These are phyloP conservation scores for Anguilla rostrata DNA, from an alignment of 2,113 vertebrate genomes.

Conservation along the genomic window DNA sequence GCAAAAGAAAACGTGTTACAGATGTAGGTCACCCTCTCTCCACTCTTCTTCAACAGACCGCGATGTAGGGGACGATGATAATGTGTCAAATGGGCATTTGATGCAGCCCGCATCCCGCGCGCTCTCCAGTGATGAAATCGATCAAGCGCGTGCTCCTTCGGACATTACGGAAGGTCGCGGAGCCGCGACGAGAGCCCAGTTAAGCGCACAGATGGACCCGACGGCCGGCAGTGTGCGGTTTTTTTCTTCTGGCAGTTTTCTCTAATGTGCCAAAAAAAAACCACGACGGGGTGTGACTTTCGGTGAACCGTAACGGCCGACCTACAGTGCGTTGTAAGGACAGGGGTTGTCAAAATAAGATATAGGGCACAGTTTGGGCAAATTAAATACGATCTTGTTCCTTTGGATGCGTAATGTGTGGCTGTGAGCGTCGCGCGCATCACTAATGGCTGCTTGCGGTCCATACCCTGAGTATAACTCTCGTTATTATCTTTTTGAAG, in stretches of 20 bases:
- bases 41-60: slow-evolving; percentile 2
- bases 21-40: slow-evolving; percentile 18
- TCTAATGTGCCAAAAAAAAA: background rate
- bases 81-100: slow-evolving; percentile 14
- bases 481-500: background rate
- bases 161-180: slow-evolving; percentile 3
- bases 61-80: background rate
- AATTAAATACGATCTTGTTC: slow-evolving; percentile 5
- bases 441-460: background rate
- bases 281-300: background rate
- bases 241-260: background rate
- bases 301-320: background rate
- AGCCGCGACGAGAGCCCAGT: background rate
- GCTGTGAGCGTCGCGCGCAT: background rate
- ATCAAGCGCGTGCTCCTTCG: background rate
- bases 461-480: slow-evolving; percentile 4
- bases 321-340: background rate
- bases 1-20: slow-evolving; percentile 15
- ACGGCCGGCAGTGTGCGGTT: background rate
- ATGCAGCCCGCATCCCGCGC: slow-evolving; percentile 14
- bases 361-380: background rate
- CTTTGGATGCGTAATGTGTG: background rate
- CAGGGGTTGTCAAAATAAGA: background rate
- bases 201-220: background rate
- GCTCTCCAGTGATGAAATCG: background rate